A percentile compares a stretch with the other conserved stretches of the same genome.
Evolutionary conservation across 2,113 vertebrate species (phyloP).

Genomic region (Tinamus guttatus): DNA sequence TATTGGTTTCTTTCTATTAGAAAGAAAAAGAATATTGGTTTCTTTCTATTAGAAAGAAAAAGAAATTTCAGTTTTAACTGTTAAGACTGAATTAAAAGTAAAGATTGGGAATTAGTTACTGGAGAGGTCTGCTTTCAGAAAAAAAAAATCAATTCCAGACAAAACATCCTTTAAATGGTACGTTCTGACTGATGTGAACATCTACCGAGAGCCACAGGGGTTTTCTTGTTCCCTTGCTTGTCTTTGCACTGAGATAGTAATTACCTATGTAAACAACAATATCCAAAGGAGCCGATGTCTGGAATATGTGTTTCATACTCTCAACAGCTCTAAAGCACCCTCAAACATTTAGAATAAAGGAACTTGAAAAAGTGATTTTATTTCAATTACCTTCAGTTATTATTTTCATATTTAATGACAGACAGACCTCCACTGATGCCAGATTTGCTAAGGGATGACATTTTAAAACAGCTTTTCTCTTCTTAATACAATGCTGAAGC

Average conservation of each 20-base stretch:
- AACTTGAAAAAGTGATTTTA: neutral
- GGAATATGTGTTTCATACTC: neutral
- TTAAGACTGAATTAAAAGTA: neutral
- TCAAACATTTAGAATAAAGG: neutral
- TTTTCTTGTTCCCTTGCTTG: neutral
- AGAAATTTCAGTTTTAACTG: neutral
- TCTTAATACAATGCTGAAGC: neutral
- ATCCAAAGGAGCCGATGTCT: neutral
- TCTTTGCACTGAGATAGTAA: neutral
- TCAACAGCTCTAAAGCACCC: neutral
- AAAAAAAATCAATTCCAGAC: neutral
- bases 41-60: neutral
- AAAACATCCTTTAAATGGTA: neutral
- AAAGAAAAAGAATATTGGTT: neutral
- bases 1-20: neutral
- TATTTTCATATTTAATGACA: neutral
- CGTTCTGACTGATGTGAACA: neutral
- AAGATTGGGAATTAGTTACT: neutral
- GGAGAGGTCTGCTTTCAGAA: neutral
- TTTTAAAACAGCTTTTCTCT: neutral
- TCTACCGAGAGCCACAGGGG: slow-evolving; percentile 1
- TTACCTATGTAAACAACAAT: slow-evolving; percentile 4
- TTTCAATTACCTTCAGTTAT: neutral
- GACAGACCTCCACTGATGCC: neutral
- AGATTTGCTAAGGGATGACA: neutral